phyloP scores from a whole-genome alignment of 1,140 invertebrate genomes.

The Ooceraea biroi region DNA sequence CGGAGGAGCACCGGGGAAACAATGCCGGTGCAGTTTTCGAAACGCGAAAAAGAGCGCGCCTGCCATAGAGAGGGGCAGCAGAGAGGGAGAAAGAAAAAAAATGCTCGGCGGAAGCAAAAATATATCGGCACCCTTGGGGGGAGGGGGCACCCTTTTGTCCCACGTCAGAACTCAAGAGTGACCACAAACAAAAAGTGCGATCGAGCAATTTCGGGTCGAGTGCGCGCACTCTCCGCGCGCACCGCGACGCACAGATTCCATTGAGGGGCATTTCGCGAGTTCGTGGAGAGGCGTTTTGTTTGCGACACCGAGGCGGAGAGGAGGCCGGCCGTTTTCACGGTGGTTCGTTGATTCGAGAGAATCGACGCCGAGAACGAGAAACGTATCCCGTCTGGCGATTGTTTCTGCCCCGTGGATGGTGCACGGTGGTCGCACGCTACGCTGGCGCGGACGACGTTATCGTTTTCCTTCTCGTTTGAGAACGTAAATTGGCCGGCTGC shows the following conservation, averaged over 20 bases:
- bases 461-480: not conserved
- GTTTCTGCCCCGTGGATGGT: not conserved
- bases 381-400: not conserved
- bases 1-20: slow-evolving; percentile 60
- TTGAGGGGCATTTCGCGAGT: slow-evolving; percentile 82
- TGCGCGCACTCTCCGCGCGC: slow-evolving; percentile 73
- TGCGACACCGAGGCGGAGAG: slow-evolving; percentile 83
- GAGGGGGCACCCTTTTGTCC: slow-evolving; percentile 73
- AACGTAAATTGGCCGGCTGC: not conserved
- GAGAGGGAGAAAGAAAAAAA: slow-evolving; percentile 48
- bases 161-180: slow-evolving; percentile 78
- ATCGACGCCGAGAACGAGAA: slow-evolving; percentile 69
- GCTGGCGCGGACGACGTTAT: not conserved
- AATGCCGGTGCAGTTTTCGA: slow-evolving; percentile 76
- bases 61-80: not conserved
- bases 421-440: not conserved
- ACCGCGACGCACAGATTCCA: slow-evolving; percentile 69
- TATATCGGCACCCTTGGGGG: slow-evolving; percentile 61
- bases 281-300: slow-evolving; percentile 85
- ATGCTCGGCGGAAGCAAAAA: slow-evolving; percentile 64
- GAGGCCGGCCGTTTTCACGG: slow-evolving; percentile 84
- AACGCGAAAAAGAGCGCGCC: slow-evolving; percentile 69
- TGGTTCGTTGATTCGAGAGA: slow-evolving; percentile 84
- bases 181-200: slow-evolving; percentile 84
- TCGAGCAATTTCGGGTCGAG: slow-evolving; percentile 80